Conservation (phyloP, 2,113 vertebrate genomes). For the Microtus richardsoni region DNA sequence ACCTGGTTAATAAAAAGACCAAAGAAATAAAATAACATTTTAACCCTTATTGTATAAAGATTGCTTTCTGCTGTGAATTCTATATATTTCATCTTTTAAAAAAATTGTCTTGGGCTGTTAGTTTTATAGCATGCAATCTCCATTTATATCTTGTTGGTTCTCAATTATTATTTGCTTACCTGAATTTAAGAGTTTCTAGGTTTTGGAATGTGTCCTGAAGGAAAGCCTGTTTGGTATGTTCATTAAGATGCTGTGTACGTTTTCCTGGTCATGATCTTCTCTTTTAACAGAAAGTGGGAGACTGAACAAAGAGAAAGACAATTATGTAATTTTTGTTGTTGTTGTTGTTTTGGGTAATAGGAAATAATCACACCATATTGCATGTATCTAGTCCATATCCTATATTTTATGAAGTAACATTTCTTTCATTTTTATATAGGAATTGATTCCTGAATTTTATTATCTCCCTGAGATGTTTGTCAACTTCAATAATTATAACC, state of each 20-base stretch:
- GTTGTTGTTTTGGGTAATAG: conserved; percentile 17
- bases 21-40: conserved; percentile 8
- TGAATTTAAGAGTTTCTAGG: conserved; percentile 29
- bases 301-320: conserved; percentile 16
- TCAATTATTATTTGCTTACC: conserved; percentile 11
- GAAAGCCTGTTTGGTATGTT: not conserved
- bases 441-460: conserved; percentile 99
- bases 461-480: conserved; percentile 99
- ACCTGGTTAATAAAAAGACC: not conserved
- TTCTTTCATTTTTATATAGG: conserved; percentile 89
- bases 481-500: conserved; percentile 96
- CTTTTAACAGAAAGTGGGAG: not conserved
- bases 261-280: conserved; percentile 19
- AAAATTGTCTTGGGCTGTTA: not conserved
- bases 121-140: not conserved
- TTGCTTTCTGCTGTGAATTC: conserved; percentile 33
- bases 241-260: conserved; percentile 26
- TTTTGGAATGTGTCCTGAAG: conserved; percentile 7
- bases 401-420: conserved; percentile 71
- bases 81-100: not conserved
- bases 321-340: not conserved
- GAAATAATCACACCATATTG: conserved; percentile 35
- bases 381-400: conserved; percentile 13
- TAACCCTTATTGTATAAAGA: conserved; percentile 23
- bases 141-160: conserved; percentile 30